phyloP scores from a whole-genome alignment of 2,797 vertebrate species.

The Hyperoplus lanceolatus region DNA sequence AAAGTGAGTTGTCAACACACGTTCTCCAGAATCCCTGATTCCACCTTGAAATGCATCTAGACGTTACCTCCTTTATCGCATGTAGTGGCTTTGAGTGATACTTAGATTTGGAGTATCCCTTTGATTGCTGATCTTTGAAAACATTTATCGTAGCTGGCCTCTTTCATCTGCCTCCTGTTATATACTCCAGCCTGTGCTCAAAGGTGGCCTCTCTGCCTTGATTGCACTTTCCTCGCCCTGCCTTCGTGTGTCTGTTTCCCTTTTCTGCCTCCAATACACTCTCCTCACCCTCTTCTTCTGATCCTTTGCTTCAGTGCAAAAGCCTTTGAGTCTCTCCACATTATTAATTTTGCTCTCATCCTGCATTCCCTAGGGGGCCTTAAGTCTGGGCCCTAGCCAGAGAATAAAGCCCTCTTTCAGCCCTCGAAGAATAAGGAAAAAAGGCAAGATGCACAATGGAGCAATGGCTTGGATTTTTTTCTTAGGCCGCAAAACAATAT shows the following conservation, averaged over 20 bases:
- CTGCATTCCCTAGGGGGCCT: constrained; percentile 65
- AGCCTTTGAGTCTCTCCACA: constrained; percentile 72
- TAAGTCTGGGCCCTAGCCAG: constrained; percentile 56
- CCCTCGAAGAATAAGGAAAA: constrained; percentile 58
- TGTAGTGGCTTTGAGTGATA: not conserved
- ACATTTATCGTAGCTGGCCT: constrained; percentile 1
- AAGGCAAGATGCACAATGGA: constrained; percentile 49
- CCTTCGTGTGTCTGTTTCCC: constrained; percentile 36
- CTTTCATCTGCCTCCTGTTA: constrained; percentile 38
- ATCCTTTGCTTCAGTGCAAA: constrained; percentile 71
- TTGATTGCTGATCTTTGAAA: constrained; percentile 23
- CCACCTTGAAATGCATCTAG: no score
- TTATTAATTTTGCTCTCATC: constrained; percentile 85
- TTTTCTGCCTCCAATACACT: constrained; percentile 41
- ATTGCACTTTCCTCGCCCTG: constrained; percentile 48
- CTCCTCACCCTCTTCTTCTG: constrained; percentile 49
- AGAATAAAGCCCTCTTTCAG: constrained; percentile 68
- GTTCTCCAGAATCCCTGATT: no score
- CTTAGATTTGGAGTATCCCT: not conserved
- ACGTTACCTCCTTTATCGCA: not conserved
- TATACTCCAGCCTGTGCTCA: constrained; percentile 30
- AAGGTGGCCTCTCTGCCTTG: constrained; percentile 47
- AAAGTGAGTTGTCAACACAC: no score
- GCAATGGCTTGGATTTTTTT: constrained; percentile 46
- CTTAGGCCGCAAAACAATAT: constrained; percentile 46